Conservation (phyloP, 2,113 vertebrate genomes). For the Ammodytes dubius region DNA sequence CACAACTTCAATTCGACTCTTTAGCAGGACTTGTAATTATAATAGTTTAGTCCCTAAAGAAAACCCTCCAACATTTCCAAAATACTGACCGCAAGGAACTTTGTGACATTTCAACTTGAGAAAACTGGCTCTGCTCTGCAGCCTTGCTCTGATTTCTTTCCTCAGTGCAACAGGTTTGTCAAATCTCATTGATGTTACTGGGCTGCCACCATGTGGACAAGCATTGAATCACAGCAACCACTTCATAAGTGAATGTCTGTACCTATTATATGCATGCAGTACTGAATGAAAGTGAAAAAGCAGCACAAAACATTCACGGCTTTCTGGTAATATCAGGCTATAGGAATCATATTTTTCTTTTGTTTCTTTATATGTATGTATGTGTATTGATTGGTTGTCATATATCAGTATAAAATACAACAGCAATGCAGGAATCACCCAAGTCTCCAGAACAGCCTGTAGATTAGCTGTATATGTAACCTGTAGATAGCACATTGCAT, state of each 20-base stretch:
- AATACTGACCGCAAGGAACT: neutral
- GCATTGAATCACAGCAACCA: conserved; percentile 35
- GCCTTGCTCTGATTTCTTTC: neutral
- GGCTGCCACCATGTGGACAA: conserved; percentile 76
- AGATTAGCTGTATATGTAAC: no score
- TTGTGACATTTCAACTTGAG: neutral
- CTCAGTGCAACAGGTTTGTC: conserved; percentile 59
- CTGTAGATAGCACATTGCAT: no score
- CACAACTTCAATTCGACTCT: neutral
- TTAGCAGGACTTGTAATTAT: neutral
- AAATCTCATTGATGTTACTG: conserved; percentile 53
- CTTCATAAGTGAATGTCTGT: neutral
- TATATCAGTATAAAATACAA: neutral
- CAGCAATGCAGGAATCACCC: neutral
- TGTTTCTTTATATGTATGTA: neutral
- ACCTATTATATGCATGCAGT: neutral
- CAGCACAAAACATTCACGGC: neutral
- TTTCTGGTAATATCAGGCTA: neutral
- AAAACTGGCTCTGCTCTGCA: neutral
- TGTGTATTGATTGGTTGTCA: neutral
- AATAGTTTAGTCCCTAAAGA: neutral
- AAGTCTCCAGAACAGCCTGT: neutral
- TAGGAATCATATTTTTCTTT: neutral
- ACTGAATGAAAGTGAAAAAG: neutral
- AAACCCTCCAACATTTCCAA: neutral